Conservation (phyloP, 2,888 invertebrate species). For the Phyto melanocephala region DNA sequence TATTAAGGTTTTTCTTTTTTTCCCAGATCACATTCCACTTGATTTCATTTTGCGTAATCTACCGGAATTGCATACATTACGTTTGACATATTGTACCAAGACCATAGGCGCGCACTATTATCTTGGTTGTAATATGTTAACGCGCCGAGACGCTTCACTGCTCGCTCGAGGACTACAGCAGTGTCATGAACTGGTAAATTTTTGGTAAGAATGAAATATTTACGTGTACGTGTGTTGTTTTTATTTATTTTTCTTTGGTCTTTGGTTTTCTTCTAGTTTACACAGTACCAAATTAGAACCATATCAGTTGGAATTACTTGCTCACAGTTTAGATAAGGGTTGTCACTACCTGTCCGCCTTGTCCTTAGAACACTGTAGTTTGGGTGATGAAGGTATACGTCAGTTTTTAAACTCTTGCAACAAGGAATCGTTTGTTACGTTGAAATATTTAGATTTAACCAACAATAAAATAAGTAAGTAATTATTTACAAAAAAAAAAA, state of each 20-base stretch:
- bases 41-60: constrained; percentile 78
- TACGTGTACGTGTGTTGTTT: neutral
- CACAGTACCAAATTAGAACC: constrained; percentile 76
- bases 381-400: constrained; percentile 76
- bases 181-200: constrained; percentile 75
- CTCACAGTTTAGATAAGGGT: constrained; percentile 76
- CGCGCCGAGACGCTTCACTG: constrained; percentile 73
- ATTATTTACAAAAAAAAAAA: no score
- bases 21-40: constrained; percentile 78
- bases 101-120: constrained; percentile 76
- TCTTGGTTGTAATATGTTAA: constrained; percentile 76
- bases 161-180: constrained; percentile 75
- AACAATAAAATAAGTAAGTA: constrained; percentile 77
- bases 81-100: constrained; percentile 77
- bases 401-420: constrained; percentile 74
- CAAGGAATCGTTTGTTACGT: constrained; percentile 74
- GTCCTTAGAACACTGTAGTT: constrained; percentile 73
- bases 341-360: constrained; percentile 74
- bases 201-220: constrained; percentile 70
- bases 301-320: constrained; percentile 74
- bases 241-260: constrained; percentile 13
- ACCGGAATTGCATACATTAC: constrained; percentile 75
- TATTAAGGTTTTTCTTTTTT: constrained; percentile 20
- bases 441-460: constrained; percentile 73
- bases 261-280: constrained; percentile 67